phyloP scores from a whole-genome alignment of 2,888 invertebrate genomes.

The Adelphocoris suturalis region DNA sequence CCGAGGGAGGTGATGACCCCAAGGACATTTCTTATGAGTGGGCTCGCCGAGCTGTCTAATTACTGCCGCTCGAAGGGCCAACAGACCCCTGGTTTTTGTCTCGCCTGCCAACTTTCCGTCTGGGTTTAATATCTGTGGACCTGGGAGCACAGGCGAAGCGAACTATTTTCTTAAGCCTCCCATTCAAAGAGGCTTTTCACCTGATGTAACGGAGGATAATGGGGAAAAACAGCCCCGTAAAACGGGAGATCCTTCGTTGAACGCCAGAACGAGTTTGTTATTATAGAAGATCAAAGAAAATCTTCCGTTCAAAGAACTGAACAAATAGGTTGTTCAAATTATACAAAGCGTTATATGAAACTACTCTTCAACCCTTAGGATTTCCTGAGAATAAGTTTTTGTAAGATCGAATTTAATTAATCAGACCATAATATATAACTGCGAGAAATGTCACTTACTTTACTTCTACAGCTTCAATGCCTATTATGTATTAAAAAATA shows the following conservation, averaged over 20 bases:
- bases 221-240: not conserved
- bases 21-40: not conserved
- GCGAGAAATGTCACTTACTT: no score
- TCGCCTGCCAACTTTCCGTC: not conserved
- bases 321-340: no score
- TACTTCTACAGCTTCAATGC: no score
- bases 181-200: not conserved
- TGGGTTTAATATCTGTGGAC: not conserved
- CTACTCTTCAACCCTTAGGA: no score
- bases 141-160: not conserved
- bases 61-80: not conserved
- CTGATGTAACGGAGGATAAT: not conserved
- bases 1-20: conserved; percentile 4
- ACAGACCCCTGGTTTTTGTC: not conserved
- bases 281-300: not conserved
- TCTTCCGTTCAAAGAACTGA: no score
- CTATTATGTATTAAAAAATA: no score
- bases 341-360: no score
- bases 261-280: not conserved
- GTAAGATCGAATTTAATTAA: no score
- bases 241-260: conserved; percentile 5
- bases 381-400: no score
- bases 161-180: not conserved
- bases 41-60: not conserved
- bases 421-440: no score